phyloP scores from a whole-genome alignment of 2,113 vertebrate genomes.

The Tachysurus fulvidraco region DNA sequence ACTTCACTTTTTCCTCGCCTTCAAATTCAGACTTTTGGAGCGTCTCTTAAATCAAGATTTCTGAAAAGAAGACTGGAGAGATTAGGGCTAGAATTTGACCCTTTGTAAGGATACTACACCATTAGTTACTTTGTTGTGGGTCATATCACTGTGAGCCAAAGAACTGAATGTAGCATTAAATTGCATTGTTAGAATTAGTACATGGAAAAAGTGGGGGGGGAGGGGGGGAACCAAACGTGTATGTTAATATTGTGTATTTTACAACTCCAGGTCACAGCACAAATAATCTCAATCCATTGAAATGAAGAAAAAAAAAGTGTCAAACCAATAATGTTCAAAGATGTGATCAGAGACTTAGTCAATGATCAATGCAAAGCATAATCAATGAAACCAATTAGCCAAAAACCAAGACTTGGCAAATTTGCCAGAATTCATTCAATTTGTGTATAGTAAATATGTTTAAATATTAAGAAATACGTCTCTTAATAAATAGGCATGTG shows the following conservation, averaged over 20 bases:
- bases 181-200: slow-evolving; percentile 7
- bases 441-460: neutral
- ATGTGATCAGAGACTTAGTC: neutral
- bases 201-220: too few relatives aligned
- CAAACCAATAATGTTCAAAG: neutral
- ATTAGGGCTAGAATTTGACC: neutral
- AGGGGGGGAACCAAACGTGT: too few relatives aligned
- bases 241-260: slow-evolving; percentile 1
- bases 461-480: neutral
- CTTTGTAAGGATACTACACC: neutral
- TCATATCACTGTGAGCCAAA: neutral
- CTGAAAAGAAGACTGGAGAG: neutral
- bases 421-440: neutral
- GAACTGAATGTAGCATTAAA: neutral
- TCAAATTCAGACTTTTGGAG: slow-evolving; percentile 13
- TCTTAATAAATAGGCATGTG: neutral
- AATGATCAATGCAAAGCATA: too few relatives aligned
- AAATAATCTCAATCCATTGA: neutral
- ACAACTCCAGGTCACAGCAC: slow-evolving; percentile 1
- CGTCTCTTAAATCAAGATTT: neutral
- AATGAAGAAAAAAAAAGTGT: neutral
- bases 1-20: neutral
- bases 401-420: neutral
- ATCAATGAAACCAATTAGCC: neutral
- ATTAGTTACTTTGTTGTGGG: too few relatives aligned